Percentiles rank a stretch among this genome's conserved stretches.
These are phyloP conservation scores for Drosophila meridiana DNA, from an alignment of 2,888 invertebrate genomes.

Conservation along the genomic window DNA sequence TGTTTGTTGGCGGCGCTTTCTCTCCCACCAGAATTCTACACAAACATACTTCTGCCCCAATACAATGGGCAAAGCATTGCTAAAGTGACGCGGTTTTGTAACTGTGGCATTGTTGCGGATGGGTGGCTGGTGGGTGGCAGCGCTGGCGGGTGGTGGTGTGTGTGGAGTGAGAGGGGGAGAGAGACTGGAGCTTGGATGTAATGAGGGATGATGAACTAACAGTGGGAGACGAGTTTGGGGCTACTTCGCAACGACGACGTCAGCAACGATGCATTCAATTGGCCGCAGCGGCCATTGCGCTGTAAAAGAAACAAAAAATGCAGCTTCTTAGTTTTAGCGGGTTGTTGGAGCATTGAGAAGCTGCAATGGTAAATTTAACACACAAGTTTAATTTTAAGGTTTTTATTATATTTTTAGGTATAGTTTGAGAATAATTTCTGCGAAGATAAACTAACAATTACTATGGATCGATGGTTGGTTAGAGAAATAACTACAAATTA, in stretches of 20 bases:
- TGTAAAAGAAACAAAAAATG: conserved; percentile 7
- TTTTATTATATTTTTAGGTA: neutral
- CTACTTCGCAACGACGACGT: conserved; percentile 10
- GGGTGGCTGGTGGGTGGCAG: neutral
- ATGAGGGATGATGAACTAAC: conserved; percentile 39
- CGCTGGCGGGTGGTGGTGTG: neutral
- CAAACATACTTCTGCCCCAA: conserved; percentile 4
- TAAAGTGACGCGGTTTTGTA: conserved; percentile 59
- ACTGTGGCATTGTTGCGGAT: conserved; percentile 47
- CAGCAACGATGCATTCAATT: conserved; percentile 46
- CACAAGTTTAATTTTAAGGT: neutral
- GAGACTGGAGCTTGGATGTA: conserved; percentile 16
- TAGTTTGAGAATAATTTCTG: neutral
- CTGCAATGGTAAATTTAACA: no score
- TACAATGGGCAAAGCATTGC: conserved; percentile 40
- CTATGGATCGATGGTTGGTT: no score
- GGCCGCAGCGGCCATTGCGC: conserved; percentile 41
- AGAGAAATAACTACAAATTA: no score
- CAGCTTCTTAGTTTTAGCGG: conserved; percentile 9
- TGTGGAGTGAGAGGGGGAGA: neutral
- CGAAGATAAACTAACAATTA: no score
- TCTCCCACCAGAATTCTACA: conserved; percentile 9
- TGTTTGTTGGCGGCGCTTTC: conserved; percentile 47
- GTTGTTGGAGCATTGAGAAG: neutral
- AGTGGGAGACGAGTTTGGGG: conserved; percentile 2